A percentile compares a stretch with the other conserved stretches of the same genome.
These are phyloP conservation scores for Amphipoea oculea DNA, from an alignment of 2,888 invertebrate species.

Conservation along the genomic window DNA sequence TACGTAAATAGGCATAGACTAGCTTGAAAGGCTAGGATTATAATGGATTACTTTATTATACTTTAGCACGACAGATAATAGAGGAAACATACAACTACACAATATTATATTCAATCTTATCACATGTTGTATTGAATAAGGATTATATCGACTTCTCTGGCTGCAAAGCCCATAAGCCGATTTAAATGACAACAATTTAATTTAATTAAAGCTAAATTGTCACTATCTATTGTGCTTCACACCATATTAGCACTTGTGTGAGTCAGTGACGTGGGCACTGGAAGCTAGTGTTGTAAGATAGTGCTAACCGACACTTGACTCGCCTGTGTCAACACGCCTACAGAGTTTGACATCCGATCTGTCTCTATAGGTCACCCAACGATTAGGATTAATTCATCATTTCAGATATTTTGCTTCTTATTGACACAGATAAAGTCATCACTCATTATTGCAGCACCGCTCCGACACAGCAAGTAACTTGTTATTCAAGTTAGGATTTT, in stretches of 20 bases:
- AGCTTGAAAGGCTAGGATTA: not conserved
- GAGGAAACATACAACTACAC: not conserved
- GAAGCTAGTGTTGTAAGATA: slow-evolving; percentile 67
- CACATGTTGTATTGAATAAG: slow-evolving; percentile 25
- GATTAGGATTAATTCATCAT: slow-evolving; percentile 26
- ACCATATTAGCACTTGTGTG: slow-evolving; percentile 50
- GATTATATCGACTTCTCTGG: slow-evolving; percentile 19
- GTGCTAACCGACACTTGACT: slow-evolving; percentile 80
- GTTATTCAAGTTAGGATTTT: not conserved
- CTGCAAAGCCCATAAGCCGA: slow-evolving; percentile 23
- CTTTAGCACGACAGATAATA: not conserved
- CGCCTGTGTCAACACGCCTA: slow-evolving; percentile 80
- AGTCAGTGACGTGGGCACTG: slow-evolving; percentile 68
- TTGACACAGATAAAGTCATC: not conserved
- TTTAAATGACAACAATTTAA: slow-evolving; percentile 45
- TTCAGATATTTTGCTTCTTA: not conserved
- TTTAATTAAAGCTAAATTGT: slow-evolving; percentile 43
- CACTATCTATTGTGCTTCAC: slow-evolving; percentile 36
- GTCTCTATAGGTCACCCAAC: slow-evolving; percentile 36
- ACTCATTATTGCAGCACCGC: no score
- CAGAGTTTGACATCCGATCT: slow-evolving; percentile 73
- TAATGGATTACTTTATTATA: slow-evolving; percentile 23
- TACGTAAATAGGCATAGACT: not conserved
- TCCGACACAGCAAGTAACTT: not conserved
- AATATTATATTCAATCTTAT: slow-evolving; percentile 17